These are phyloP conservation scores for Corythornis cristatus DNA, from an alignment of 2,113 vertebrate genomes.

Conservation along the genomic window DNA sequence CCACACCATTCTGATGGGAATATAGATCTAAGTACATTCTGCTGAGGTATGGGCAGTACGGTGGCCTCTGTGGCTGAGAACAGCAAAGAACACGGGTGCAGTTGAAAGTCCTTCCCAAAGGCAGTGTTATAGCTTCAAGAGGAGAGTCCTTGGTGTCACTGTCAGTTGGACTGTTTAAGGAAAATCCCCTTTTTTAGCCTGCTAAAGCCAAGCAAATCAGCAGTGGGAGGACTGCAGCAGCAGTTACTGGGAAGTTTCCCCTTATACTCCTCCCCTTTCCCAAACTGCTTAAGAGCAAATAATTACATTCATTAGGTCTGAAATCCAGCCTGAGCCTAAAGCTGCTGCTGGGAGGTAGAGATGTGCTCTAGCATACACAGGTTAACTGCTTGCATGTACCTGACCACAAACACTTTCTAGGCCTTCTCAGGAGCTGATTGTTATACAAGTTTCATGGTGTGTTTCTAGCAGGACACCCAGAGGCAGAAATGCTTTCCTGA, in stretches of 20 bases:
- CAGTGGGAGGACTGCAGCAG: neutral
- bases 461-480: neutral
- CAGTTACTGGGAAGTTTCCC: neutral
- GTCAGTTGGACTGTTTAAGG: neutral
- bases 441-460: neutral
- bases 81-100: neutral
- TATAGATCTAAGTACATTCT: neutral
- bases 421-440: neutral
- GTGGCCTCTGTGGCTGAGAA: neutral
- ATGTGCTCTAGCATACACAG: neutral
- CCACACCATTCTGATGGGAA: neutral
- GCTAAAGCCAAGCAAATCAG: neutral
- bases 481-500: neutral
- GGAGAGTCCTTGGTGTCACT: neutral
- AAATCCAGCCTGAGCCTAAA: neutral
- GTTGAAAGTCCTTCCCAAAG: neutral
- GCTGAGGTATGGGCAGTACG: neutral
- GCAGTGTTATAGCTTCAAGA: neutral
- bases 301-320: neutral
- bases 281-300: neutral
- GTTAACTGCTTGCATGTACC: neutral
- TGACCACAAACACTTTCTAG: neutral
- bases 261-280: neutral
- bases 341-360: neutral
- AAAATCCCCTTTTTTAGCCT: neutral